Base-by-base conservation (phyloP, 2,888 invertebrate species). In the Amaurobius ferox region DNA sequence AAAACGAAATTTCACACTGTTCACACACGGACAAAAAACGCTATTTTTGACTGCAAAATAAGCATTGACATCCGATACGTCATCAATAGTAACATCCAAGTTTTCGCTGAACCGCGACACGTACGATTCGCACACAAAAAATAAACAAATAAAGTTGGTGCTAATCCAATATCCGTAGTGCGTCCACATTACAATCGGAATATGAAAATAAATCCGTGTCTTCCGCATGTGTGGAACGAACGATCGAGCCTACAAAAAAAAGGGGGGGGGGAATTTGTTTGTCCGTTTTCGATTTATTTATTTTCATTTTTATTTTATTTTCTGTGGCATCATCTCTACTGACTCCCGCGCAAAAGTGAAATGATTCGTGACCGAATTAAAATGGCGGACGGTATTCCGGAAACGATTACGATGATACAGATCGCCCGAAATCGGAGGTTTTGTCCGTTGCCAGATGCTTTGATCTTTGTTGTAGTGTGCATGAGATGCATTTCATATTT, bases 351-450 rank as follows among this genome's bases (percentile, higher is more conserved):
- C 2, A 44, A 44, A 44, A 44, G 44, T 44, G 44, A 44, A 44
- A 44, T 44, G 44, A 44, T 44, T 44, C 44, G 44, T 44, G 44
- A 44, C 44, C 44, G 44, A 44, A 44, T 44, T 44, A 44, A 44
- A 44, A 44, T 9, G 6, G n/a, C n/a, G n/a, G n/a, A 16, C 44
- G 44, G 6, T 9, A 44, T 44, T 55, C 71, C 76, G 83, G 76
- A 83, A 77, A 71, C 66, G 83, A 83, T 83, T 77, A 77, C 29
- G 76, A 77, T 77, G 70, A 71, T 81, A 39, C 28, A 30, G 29
- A 83, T 77, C 77, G 44, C 40, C 19, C 71, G 70, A 2, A 77
- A 68, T 64, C 55, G 76, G 73, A 71, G 70, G 71, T 83, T 44
- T n/a, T 44, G 39, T 48, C 66, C 19, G 70, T 55, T 77, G 76